Base-by-base conservation (phyloP, 2,888 invertebrate genomes). In the Drosophila quinaria region DNA sequence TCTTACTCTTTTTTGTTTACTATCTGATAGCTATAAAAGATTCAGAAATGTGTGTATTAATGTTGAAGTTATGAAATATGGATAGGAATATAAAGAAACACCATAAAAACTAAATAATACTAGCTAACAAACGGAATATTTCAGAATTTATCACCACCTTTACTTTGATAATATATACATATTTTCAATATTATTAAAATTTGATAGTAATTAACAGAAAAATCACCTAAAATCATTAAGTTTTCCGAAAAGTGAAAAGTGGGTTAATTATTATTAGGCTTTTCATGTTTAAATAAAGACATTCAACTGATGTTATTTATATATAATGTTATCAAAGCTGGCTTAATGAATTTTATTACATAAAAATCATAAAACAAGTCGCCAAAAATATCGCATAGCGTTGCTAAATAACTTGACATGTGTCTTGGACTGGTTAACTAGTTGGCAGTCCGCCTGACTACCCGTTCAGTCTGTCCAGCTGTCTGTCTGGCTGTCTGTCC, bases 321-420 rank as follows among this genome's bases (percentile, higher is more conserved):
- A 8, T 25, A 11, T 33, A 25, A 15, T 33, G 19, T 2, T 58
- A 58, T 46, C 44, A 46, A 46, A 46, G 2, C 46, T 11, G 47
- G 15, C 25, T 3, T 19, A 31, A 49, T 39, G 15, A 54, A 59
- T 51, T 46, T 51, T 22, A 55, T 51, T 59, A 51, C 42, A 63
- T 25, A 62, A 37, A 42, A 42, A 58, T 58, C 62, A 73, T 65
- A 70, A 64, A 77, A 61, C 49, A 25, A 52, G 33, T 58, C 17
- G 62, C 19, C 41, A 50, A 67, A 78, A 70, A 69, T 74, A 65
- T 76, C 70, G 51, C 77, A 85, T 49, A 71, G 62, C 60, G 49
- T 69, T 59, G 89, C 84, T 88, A 80, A 88, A 87, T 80, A 71
- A 67, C 67, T 60, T 59, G 77, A 77, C 80, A 71, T 77, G 71